These are phyloP conservation scores for Neodiprion lecontei DNA, from an alignment of 1,140 invertebrate genomes.

Conservation along the genomic window DNA sequence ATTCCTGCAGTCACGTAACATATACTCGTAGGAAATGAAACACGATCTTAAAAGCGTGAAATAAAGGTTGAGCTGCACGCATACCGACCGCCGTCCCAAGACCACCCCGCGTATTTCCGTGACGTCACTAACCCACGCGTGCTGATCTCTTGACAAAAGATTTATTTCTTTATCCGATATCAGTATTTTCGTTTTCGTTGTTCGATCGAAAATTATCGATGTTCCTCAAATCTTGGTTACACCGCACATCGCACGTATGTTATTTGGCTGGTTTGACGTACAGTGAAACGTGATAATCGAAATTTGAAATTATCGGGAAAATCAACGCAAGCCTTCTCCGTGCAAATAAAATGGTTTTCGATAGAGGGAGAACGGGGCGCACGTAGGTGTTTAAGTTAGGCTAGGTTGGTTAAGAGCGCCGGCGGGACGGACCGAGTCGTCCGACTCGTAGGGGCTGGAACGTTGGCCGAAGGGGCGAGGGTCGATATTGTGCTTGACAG, in stretches of 20 bases:
- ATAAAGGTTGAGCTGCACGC: constrained; percentile 2
- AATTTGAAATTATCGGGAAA: background rate
- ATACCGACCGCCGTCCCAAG: background rate
- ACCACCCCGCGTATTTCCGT: background rate
- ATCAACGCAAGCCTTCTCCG: background rate
- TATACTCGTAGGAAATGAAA: background rate
- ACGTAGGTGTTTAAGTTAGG: background rate
- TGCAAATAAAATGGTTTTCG: background rate
- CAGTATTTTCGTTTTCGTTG: background rate
- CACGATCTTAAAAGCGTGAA: background rate
- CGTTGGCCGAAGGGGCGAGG: constrained; percentile 47
- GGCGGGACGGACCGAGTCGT: constrained; percentile 9
- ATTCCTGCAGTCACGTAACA: background rate
- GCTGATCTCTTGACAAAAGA: background rate
- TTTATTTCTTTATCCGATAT: background rate
- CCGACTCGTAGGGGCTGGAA: constrained; percentile 46
- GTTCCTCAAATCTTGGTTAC: background rate
- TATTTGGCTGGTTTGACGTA: too few relatives aligned
- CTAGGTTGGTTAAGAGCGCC: too few relatives aligned
- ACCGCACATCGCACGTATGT: too few relatives aligned
- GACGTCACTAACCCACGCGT: background rate
- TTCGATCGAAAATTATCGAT: background rate
- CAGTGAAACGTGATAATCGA: background rate
- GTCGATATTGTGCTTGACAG: constrained; percentile 63
- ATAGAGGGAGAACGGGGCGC: background rate